Conservation (phyloP, 2,797 vertebrate species). For the Sebastes vulpes region DNA sequence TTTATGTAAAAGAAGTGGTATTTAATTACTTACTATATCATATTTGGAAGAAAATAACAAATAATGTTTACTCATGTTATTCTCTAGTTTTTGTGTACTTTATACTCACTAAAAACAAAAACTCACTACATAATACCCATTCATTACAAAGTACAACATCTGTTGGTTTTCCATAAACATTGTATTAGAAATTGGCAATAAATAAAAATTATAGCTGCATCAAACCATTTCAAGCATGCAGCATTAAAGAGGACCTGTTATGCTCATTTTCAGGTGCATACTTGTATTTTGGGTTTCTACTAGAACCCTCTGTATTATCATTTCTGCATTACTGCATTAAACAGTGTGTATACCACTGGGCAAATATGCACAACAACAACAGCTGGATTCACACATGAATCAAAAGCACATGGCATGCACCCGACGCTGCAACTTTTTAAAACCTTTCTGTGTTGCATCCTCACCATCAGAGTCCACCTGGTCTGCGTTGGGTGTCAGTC, state of each 20-base stretch:
- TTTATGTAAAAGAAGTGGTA: background rate
- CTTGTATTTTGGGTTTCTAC: no score
- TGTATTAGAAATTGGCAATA: background rate
- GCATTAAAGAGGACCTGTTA: no score
- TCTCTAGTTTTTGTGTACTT: background rate
- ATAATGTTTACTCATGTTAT: background rate
- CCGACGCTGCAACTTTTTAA: background rate
- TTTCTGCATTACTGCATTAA: background rate
- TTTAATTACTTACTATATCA: background rate
- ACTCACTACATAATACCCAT: background rate
- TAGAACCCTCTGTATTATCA: background rate
- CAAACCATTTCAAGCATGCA: background rate
- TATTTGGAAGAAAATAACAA: background rate
- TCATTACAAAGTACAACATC: background rate
- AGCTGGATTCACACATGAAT: background rate
- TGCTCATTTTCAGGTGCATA: no score
- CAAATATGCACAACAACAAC: background rate
- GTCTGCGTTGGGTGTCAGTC: conserved; percentile 92
- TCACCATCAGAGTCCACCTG: conserved; percentile 94
- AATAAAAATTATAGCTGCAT: background rate
- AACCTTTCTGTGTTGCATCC: conserved; percentile 17
- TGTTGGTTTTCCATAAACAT: background rate
- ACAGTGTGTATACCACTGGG: background rate
- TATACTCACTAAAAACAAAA: background rate
- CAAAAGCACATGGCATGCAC: background rate